Evolutionary conservation across 2,113 vertebrate species (phyloP).

Genomic region (Oenanthe oenanthe): DNA sequence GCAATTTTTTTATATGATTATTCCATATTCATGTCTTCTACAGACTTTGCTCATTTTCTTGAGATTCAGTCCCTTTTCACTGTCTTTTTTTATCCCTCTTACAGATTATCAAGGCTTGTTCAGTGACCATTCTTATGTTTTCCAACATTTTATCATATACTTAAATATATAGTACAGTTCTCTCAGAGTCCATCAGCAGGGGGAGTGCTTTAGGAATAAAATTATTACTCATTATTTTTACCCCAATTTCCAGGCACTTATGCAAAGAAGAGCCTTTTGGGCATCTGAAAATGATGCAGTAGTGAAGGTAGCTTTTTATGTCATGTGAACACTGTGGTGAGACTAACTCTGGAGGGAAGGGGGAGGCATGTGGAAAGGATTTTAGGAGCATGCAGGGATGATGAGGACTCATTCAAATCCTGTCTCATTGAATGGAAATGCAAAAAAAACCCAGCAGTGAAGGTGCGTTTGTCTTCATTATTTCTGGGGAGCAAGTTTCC

Average conservation of each 20-base stretch:
- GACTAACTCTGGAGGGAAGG: neutral
- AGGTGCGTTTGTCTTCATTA: neutral
- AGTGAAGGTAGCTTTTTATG: neutral
- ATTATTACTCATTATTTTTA: slow-evolving; percentile 15
- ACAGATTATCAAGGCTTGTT: neutral
- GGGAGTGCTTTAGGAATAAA: slow-evolving; percentile 45
- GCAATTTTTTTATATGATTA: neutral
- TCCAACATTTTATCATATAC: neutral
- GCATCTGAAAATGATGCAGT: neutral
- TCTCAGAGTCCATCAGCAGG: slow-evolving; percentile 23
- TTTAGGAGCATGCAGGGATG: neutral
- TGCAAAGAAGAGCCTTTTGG: neutral
- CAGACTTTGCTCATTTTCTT: neutral
- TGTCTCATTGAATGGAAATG: neutral
- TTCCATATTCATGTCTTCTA: neutral
- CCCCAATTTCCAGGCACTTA: neutral
- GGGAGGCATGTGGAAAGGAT: neutral
- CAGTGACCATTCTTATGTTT: neutral
- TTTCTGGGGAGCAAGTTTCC: neutral
- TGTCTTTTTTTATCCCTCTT: neutral
- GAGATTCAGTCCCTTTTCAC: neutral
- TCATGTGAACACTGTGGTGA: neutral
- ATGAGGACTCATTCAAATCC: neutral
- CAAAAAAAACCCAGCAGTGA: neutral
- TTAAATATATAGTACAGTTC: neutral